phyloP scores from a whole-genome alignment of 2,888 invertebrate species.

The Drosophila stalkeri region DNA sequence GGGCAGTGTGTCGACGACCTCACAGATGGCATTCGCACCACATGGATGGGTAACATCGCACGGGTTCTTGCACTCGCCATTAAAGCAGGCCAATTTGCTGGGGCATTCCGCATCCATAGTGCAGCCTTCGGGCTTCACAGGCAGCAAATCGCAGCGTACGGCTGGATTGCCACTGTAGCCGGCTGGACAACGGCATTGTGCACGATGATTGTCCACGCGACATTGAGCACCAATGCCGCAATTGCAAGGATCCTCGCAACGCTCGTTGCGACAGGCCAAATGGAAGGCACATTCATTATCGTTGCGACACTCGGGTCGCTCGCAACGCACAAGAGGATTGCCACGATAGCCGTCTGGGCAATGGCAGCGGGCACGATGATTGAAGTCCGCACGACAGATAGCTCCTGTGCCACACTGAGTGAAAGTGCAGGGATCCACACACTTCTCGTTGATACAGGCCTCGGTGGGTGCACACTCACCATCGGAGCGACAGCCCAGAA shows the following conservation, averaged over 20 bases:
- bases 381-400: conserved; percentile 90
- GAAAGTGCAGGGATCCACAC: conserved; percentile 91
- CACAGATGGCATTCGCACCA: conserved; percentile 92
- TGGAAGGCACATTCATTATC: conserved; percentile 92
- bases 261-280: conserved; percentile 91
- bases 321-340: conserved; percentile 92
- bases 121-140: conserved; percentile 88
- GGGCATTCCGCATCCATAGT: conserved; percentile 93
- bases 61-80: conserved; percentile 92
- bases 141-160: conserved; percentile 87
- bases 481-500: conserved; percentile 93
- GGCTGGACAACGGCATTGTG: conserved; percentile 92
- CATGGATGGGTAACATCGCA: conserved; percentile 92
- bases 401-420: conserved; percentile 93
- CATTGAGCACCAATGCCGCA: conserved; percentile 93
- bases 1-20: conserved; percentile 94
- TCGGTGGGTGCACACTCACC: conserved; percentile 93
- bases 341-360: conserved; percentile 91
- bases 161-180: conserved; percentile 93
- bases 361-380: conserved; percentile 92
- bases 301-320: conserved; percentile 90
- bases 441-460: conserved; percentile 93
- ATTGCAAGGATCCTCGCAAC: conserved; percentile 93
- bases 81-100: conserved; percentile 93
- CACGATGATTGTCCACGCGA: conserved; percentile 90